A percentile compares a stretch with the other conserved stretches of the same genome.
phyloP scores from a whole-genome alignment of 2,113 vertebrate species.

The Myiozetetes cayanensis region DNA sequence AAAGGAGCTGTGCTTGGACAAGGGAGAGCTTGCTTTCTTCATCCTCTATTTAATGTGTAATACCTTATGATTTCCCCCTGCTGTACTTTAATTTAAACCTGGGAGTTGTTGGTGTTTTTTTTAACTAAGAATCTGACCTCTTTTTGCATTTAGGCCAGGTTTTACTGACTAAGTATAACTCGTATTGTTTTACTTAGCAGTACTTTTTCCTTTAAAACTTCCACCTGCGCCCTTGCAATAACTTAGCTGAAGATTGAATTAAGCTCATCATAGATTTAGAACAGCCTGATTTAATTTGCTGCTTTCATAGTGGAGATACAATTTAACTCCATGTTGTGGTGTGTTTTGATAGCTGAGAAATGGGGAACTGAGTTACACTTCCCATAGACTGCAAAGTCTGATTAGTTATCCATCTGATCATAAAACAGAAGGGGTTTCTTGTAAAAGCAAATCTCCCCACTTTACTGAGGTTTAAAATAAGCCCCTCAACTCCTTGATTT shows the following conservation, averaged over 20 bases:
- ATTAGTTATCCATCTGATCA: not conserved
- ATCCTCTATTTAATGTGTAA: not conserved
- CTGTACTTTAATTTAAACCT: not conserved
- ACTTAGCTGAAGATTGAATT: not conserved
- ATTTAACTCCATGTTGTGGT: not conserved
- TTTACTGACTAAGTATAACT: not conserved
- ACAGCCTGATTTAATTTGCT: not conserved
- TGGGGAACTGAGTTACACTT: rapidly evolving
- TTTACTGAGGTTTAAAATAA: not conserved
- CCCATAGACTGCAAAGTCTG: not conserved
- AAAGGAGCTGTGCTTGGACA: not conserved
- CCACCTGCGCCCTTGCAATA: not conserved
- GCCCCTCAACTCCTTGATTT: not conserved
- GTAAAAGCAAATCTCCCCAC: not conserved
- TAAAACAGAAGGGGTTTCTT: not conserved
- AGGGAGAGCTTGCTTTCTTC: not conserved
- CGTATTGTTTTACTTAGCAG: not conserved
- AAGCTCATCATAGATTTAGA: not conserved
- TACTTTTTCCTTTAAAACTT: not conserved
- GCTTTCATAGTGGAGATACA: not conserved
- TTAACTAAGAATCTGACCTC: not conserved
- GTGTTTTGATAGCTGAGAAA: not conserved
- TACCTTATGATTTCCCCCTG: not conserved
- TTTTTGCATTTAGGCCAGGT: not conserved
- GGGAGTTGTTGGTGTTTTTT: not conserved